Evolutionary conservation across 2,113 vertebrate genomes (phyloP).

Genomic region (Hylia prasina): DNA sequence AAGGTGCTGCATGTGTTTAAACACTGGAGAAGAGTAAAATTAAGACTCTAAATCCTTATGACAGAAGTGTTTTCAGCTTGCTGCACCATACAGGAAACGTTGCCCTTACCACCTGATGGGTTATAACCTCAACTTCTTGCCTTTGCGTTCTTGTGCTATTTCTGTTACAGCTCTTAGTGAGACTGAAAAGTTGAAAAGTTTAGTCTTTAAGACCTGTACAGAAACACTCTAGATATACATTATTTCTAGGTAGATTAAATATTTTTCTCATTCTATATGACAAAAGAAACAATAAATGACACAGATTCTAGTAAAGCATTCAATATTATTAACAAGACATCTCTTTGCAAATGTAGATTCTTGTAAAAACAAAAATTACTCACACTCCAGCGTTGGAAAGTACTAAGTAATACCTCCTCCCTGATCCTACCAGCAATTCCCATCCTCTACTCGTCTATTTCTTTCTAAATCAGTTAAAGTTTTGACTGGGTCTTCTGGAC

Average conservation of each 20-base stretch:
- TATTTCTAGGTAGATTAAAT: background rate
- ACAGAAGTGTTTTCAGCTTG: background rate
- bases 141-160: background rate
- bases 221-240: background rate
- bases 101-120: accelerated
- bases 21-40: background rate
- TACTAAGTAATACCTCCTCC: background rate
- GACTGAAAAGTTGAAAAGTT: background rate
- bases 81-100: background rate
- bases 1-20: background rate
- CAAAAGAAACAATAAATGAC: background rate
- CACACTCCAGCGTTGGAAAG: background rate
- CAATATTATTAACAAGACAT: background rate
- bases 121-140: accelerated
- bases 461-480: background rate
- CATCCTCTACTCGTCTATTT: background rate
- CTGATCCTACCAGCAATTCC: background rate
- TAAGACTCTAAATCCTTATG: background rate
- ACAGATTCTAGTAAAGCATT: background rate
- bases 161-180: background rate
- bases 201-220: background rate
- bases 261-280: background rate
- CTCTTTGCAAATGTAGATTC: background rate
- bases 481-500: background rate
- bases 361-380: background rate